Evolutionary conservation across 2,888 invertebrate genomes (phyloP).

Genomic region (Hypselothyrea guttata): DNA sequence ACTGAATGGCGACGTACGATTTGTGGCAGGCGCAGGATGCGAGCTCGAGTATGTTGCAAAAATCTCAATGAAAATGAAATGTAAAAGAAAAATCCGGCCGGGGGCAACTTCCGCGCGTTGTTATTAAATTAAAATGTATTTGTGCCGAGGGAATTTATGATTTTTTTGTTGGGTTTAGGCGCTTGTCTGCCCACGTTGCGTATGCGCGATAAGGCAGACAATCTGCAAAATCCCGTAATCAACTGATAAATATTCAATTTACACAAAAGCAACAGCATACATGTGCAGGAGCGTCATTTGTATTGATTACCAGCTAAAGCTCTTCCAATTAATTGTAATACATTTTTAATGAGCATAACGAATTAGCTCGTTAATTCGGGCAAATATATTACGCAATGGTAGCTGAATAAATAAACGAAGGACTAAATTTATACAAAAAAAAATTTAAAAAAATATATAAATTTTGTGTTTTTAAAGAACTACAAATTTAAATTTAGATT

Average conservation of each 20-base stretch:
- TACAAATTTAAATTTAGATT: too few species aligned
- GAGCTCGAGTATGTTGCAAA: not conserved
- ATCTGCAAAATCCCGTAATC: slow-evolving; percentile 41
- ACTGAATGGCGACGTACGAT: slow-evolving; percentile 7
- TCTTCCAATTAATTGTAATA: slow-evolving; percentile 26
- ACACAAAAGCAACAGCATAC: slow-evolving; percentile 3
- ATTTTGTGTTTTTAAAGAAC: too few species aligned
- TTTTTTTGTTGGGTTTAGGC: slow-evolving; percentile 10
- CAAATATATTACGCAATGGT: not conserved
- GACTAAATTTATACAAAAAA: too few species aligned
- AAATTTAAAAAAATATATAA: too few species aligned
- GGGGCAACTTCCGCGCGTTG: slow-evolving; percentile 6
- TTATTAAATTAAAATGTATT: slow-evolving; percentile 54
- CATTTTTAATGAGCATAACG: slow-evolving; percentile 15
- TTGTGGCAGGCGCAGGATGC: too few species aligned
- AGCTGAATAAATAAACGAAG: too few species aligned
- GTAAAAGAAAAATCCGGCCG: slow-evolving; percentile 1
- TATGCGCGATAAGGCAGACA: slow-evolving; percentile 36
- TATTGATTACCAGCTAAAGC: slow-evolving; percentile 31
- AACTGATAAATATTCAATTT: slow-evolving; percentile 50
- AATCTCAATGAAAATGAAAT: slow-evolving; percentile 7
- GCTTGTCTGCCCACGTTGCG: slow-evolving; percentile 23
- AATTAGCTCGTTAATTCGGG: not conserved
- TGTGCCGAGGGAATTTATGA: slow-evolving; percentile 28
- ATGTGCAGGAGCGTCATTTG: slow-evolving; percentile 25